Conservation (phyloP, 2,797 vertebrate species). For the Serranus cabrilla region DNA sequence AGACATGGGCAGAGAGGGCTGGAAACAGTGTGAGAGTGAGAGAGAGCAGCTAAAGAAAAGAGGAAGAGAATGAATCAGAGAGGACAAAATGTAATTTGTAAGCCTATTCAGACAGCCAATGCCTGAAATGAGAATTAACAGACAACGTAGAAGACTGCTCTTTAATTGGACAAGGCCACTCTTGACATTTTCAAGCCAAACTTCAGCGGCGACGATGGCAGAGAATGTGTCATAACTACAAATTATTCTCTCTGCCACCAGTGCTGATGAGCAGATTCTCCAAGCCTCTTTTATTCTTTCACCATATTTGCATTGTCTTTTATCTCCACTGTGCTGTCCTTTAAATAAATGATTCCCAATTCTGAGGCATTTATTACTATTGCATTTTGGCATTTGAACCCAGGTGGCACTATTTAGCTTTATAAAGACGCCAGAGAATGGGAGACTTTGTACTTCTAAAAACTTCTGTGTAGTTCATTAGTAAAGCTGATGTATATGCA, state of each 20-base stretch:
- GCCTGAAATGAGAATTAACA: conserved; percentile 78
- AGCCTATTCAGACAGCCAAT: conserved; percentile 78
- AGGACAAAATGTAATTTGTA: conserved; percentile 85
- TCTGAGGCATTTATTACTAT: neutral
- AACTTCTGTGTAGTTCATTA: neutral
- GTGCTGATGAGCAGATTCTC: conserved; percentile 58
- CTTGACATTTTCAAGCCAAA: conserved; percentile 81
- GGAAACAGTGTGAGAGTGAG: conserved; percentile 39
- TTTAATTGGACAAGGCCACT: conserved; percentile 82
- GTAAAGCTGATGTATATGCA: neutral
- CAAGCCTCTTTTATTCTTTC: conserved; percentile 30
- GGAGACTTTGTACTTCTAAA: neutral
- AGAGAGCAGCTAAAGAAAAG: conserved; percentile 58
- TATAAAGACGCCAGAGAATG: neutral
- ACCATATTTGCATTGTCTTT: conserved; percentile 44
- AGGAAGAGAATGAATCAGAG: conserved; percentile 75
- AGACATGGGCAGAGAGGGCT: conserved; percentile 31
- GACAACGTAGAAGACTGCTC: conserved; percentile 74
- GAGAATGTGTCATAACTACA: conserved; percentile 75
- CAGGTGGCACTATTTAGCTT: conserved; percentile 10
- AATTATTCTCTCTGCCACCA: conserved; percentile 63
- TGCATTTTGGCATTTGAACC: conserved; percentile 24
- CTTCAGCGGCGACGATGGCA: conserved; percentile 61
- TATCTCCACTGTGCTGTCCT: conserved; percentile 24
- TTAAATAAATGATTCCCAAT: conserved; percentile 1